phyloP scores from a whole-genome alignment of 2,888 invertebrate genomes.

The Crematogaster levior region DNA sequence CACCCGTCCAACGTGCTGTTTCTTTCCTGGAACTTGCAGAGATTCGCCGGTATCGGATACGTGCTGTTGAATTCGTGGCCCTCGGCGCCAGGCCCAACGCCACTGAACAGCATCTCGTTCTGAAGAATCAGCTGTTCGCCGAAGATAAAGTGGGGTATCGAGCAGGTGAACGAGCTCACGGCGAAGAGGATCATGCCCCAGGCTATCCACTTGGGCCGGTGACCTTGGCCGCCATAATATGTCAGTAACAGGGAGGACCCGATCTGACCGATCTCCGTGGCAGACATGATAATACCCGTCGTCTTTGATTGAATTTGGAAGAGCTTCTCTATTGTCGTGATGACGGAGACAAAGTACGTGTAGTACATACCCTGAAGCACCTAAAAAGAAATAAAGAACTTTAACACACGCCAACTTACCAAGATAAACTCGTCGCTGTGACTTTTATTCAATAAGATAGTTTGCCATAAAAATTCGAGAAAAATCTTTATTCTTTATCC shows the following conservation, averaged over 20 bases:
- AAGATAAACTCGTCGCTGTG: not conserved
- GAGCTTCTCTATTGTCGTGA: constrained; percentile 96
- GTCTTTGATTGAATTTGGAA: constrained; percentile 97
- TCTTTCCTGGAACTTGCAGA: constrained; percentile 79
- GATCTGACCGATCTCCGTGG: constrained; percentile 97
- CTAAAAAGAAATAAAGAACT: constrained; percentile 56
- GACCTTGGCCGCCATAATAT: constrained; percentile 96
- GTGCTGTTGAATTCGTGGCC: constrained; percentile 76
- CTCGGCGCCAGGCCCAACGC: constrained; percentile 77
- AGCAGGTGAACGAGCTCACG: constrained; percentile 94
- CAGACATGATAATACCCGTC: constrained; percentile 95
- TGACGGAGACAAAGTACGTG: constrained; percentile 97
- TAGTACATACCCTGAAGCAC: constrained; percentile 93
- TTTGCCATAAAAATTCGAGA: not conserved
- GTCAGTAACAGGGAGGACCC: constrained; percentile 95
- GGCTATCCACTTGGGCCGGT: constrained; percentile 97
- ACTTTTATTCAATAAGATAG: not conserved
- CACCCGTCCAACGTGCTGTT: constrained; percentile 80
- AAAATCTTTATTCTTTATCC: not conserved
- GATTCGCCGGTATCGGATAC: constrained; percentile 80
- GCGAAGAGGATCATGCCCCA: constrained; percentile 96
- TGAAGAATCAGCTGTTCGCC: constrained; percentile 90
- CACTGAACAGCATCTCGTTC: constrained; percentile 85
- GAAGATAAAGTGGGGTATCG: constrained; percentile 95
- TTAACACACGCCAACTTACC: not conserved